These are phyloP conservation scores for Unio pictorum DNA, from an alignment of 2,888 invertebrate species.

Conservation along the genomic window DNA sequence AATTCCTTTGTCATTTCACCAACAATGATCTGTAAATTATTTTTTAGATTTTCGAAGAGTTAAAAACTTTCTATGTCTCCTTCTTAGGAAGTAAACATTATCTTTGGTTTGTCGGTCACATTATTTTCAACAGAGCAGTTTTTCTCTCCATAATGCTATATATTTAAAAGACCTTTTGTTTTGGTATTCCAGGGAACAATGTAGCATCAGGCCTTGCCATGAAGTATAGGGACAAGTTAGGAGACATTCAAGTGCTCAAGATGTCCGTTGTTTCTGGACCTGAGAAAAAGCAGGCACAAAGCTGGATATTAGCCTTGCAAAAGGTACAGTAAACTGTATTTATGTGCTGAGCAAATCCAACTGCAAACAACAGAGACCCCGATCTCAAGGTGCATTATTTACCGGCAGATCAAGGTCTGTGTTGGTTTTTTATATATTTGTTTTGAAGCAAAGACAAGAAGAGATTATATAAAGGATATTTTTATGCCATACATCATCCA, in stretches of 20 bases:
- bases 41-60: no score
- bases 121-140: not conserved
- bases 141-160: no score
- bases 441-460: no score
- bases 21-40: no score
- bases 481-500: no score
- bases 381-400: no score
- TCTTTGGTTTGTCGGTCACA: not conserved
- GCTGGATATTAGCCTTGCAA: slow-evolving; percentile 64
- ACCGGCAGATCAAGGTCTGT: no score
- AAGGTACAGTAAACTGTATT: slow-evolving; percentile 43
- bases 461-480: no score
- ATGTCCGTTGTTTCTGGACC: slow-evolving; percentile 45
- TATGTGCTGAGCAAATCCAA: not conserved
- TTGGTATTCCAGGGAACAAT: slow-evolving; percentile 49
- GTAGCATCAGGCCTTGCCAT: slow-evolving; percentile 61
- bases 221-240: slow-evolving; percentile 46
- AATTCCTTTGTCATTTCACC: no score
- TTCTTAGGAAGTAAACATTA: not conserved
- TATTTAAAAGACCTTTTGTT: not conserved
- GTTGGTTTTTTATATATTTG: no score
- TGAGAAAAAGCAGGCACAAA: slow-evolving; percentile 50
- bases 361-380: no score
- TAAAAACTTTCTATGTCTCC: no score
- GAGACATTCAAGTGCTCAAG: slow-evolving; percentile 45